These are phyloP conservation scores for Nesometra sesokonis DNA, from an alignment of 35 echinoderm and acorn worm species.

Conservation along the genomic window DNA sequence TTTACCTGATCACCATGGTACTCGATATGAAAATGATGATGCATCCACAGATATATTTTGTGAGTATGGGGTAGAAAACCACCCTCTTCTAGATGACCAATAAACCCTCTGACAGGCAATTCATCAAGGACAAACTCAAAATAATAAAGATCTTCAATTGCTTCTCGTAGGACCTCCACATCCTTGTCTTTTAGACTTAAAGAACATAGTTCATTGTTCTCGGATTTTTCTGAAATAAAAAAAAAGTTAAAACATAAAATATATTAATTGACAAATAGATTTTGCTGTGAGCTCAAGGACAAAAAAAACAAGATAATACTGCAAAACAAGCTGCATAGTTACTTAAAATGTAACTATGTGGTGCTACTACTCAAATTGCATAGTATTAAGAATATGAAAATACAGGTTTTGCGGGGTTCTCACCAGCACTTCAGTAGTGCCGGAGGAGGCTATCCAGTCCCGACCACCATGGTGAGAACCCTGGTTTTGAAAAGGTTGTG, in stretches of 20 bases:
- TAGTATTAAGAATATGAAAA: too few species aligned
- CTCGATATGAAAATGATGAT: constrained; percentile 92
- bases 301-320: too few species aligned
- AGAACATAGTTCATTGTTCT: constrained; percentile 57
- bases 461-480: too few species aligned
- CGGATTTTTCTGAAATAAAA: constrained; percentile 32
- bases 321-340: too few species aligned
- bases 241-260: neutral
- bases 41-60: constrained; percentile 67
- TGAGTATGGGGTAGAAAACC: constrained; percentile 86
- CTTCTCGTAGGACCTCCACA: constrained; percentile 50
- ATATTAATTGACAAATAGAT: neutral
- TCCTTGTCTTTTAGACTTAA: constrained; percentile 56
- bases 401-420: too few species aligned
- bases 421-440: too few species aligned
- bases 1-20: constrained; percentile 87
- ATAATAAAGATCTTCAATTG: constrained; percentile 91
- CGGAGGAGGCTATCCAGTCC: too few species aligned
- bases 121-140: constrained; percentile 99
- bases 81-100: constrained; percentile 81
- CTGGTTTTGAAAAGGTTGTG: too few species aligned
- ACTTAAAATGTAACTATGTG: too few species aligned
- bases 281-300: too few species aligned
- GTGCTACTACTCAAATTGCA: too few species aligned
- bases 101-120: constrained; percentile 80